phyloP scores from a whole-genome alignment of 2,888 invertebrate genomes.

The Odontothrips loti region DNA sequence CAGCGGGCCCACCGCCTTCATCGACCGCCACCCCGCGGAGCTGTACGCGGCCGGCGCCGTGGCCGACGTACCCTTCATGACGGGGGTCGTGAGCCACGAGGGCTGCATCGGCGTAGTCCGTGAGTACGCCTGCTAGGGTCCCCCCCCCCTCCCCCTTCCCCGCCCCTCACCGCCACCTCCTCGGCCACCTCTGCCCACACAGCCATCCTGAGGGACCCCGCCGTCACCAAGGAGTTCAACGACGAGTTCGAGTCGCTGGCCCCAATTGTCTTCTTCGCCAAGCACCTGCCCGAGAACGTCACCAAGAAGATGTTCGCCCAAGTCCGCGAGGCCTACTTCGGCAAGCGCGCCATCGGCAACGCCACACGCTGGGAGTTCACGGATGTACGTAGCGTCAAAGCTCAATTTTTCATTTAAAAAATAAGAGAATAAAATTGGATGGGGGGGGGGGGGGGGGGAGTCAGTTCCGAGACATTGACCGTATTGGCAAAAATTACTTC shows the following conservation, averaged over 20 bases:
- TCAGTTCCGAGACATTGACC: too few species aligned
- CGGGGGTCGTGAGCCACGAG: not conserved
- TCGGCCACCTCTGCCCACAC: not conserved
- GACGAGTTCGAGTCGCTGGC: not conserved
- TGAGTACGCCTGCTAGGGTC: not conserved
- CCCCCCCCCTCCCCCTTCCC: too few species aligned
- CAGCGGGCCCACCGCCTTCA: conserved; percentile 1
- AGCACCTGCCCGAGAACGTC: not conserved
- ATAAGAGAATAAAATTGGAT: not conserved
- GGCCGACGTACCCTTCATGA: not conserved
- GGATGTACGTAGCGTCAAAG: not conserved
- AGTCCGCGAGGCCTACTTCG: not conserved
- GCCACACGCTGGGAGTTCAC: not conserved
- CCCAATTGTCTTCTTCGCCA: not conserved
- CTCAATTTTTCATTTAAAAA: too few species aligned
- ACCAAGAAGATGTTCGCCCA: not conserved
- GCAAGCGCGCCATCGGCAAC: not conserved
- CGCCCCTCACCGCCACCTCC: too few species aligned
- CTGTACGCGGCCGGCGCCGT: not conserved
- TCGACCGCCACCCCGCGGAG: not conserved
- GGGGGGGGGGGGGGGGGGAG: too few species aligned
- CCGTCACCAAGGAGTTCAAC: not conserved
- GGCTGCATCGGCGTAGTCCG: not conserved
- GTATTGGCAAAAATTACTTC: not conserved
- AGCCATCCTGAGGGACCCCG: not conserved